Percentiles rank a stretch among this genome's conserved stretches.
phyloP scores from a whole-genome alignment of 1,140 invertebrate species.

The Trachelipus rathkii region DNA sequence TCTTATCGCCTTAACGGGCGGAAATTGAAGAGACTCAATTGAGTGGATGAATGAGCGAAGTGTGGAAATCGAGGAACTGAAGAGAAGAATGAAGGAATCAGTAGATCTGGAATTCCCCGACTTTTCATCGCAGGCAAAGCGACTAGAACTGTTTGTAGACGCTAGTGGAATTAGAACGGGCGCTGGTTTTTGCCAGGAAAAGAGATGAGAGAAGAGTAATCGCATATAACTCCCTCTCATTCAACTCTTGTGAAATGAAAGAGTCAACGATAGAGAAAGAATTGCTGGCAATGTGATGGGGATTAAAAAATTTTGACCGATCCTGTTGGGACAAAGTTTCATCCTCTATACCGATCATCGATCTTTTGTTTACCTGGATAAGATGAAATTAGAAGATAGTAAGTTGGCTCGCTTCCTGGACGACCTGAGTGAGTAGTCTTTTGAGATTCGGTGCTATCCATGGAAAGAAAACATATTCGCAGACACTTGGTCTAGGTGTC shows the following conservation, averaged over 20 bases:
- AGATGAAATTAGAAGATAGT: neutral
- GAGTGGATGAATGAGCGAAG: neutral
- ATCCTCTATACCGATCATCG: conserved; percentile 14
- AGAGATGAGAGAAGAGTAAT: neutral
- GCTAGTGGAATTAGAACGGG: neutral
- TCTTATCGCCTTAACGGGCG: neutral
- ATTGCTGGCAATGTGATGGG: neutral
- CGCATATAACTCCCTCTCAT: neutral
- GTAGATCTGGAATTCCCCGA: neutral
- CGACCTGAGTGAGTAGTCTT: neutral
- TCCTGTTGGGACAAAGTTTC: neutral
- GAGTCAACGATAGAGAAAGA: conserved; percentile 6
- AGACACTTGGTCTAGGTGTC: neutral
- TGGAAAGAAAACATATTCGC: neutral
- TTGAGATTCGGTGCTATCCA: conserved; percentile 2
- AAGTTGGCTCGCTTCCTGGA: conserved; percentile 1
- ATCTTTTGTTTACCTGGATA: conserved; percentile 7
- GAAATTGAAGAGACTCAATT: neutral
- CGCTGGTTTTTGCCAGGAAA: neutral
- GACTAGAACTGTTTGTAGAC: neutral
- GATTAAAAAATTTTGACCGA: conserved; percentile 2
- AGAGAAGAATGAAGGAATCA: neutral
- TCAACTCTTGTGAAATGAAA: conserved; percentile 7
- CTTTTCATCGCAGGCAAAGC: neutral
- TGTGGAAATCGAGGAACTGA: neutral